Base-by-base conservation (phyloP, 2,797 vertebrate species). In the Mus minutoides region DNA sequence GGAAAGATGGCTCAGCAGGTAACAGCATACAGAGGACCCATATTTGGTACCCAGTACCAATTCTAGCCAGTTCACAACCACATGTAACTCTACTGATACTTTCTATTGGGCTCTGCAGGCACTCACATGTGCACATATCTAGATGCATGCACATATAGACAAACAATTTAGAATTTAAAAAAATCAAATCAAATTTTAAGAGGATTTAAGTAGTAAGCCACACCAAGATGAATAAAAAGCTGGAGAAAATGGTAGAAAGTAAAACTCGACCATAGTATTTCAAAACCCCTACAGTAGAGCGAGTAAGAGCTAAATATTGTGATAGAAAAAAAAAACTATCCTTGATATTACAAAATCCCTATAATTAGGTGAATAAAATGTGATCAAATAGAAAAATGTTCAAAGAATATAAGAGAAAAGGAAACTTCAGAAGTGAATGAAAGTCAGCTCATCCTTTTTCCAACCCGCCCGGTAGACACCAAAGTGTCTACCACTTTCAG, bases 271-370 rank as follows among this genome's bases (percentile, higher is more conserved):
- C 6, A 34, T 40, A 46, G n/a, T 83, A 43, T 75, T 92, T n/a
- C 31, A 92, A 85, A 93, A 82, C 29, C 58, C 17, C n/a, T 56
- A 58, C 3, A 76, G 19, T 88, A 90, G 31, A 26, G 6, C 54
- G 21, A 78, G 43, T 40, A 77, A 91, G 95, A 88, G 8, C 8
- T 11, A 24, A 82, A 40, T 49, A 84, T 46, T 64, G 16, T 64
- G 31, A 64, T 34, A 92, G 46, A 58, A 94, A 90, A 73, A 88
- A 26, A 88, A 60, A 62, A 54, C 40, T 95, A 88, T 22, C 22
- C 4, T n/a, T 60, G 40, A 49, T 91, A 85, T 69, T 92, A 52
- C 22, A 88, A 90, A 91, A 90, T 43, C 46, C 19, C 40, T 62
- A 54, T 5, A 71, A 24, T 90, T 94, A n/a, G 26, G 3, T 80